Percentiles rank a stretch among this genome's conserved stretches.
Evolutionary conservation across 2,113 vertebrate genomes (phyloP).

Genomic region (Haemorhous mexicanus): DNA sequence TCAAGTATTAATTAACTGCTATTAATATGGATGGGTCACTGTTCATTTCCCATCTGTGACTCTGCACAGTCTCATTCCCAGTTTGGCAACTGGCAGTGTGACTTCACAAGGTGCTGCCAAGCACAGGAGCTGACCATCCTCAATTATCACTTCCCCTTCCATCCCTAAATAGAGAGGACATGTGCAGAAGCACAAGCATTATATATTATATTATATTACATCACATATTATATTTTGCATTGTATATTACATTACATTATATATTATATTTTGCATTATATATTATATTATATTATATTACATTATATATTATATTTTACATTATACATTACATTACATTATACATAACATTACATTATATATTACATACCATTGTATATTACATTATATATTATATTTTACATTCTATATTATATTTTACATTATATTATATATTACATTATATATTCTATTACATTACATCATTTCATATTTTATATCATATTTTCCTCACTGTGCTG

Average conservation of each 20-base stretch:
- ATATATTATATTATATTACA: too few species aligned
- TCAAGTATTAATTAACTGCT: neutral
- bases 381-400: too few species aligned
- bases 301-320: too few species aligned
- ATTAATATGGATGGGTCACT: neutral
- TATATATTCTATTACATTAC: too few species aligned
- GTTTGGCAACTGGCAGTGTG: neutral
- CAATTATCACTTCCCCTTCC: constrained; percentile 22
- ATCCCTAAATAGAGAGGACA: constrained; percentile 41
- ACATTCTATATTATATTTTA: too few species aligned
- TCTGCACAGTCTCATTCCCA: neutral
- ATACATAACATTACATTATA: too few species aligned
- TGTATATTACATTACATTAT: too few species aligned
- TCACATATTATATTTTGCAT: too few species aligned
- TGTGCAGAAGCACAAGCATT: neutral
- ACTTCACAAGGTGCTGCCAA: constrained; percentile 1
- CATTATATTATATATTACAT: too few species aligned
- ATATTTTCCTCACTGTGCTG: fast-evolving
- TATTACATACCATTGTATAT: too few species aligned
- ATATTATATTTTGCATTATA: too few species aligned
- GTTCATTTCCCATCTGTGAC: neutral
- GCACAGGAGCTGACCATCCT: neutral
- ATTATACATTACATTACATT: too few species aligned
- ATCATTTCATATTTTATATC: neutral
- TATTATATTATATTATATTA: neutral